Evolutionary conservation across 2,888 invertebrate species (phyloP), one percentile per base, ranked within the genome.

Genomic region (Argyra leucocephala): DNA sequence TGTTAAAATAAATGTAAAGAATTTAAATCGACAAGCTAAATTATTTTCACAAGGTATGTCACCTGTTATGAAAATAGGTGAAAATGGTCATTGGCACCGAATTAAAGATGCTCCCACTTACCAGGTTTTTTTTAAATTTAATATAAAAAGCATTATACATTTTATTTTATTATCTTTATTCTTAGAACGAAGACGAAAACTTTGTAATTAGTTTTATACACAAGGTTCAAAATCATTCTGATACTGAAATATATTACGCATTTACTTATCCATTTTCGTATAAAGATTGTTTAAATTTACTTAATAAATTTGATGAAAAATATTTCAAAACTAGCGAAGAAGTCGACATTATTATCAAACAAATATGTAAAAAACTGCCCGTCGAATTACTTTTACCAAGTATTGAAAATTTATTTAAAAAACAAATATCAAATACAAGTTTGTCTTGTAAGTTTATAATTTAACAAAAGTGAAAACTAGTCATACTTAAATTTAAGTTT

Each of bases 211-310:
- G 87, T 69, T 91, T 91, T 79, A 85, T 85, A 74, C 89, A 86
- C 76, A 83, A 84, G 24, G 86, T 88, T 22, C 83, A 85, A 65
- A 91, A 88, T 72, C 91, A 86, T 81, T 72, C 82, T 3, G 85
- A 87, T 68, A 86, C 89, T 22, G 85, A 88, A 5, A 88, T 88
- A 9, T 94, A 91, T 80, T 91, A 94, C 81, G 93, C 94, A 0
- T 95, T 95, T 79, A 93, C 93, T 7, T 95, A 90, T 79, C 95
- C 95, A 2, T 94, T 88, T 80, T 89, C 93, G 0, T 94, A 92
- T 75, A 83, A 85, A 0, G 93, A 95, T 73, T 82, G 91, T 64
- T 90, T 91, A 78, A 86, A 86, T 69, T 84, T 87, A 72, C 81
- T 94, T 26, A 83, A 83, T 69, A 84, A 83, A 63, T 84, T 91